These are phyloP conservation scores for Tryphoninae sp. DNA, from an alignment of 2,888 invertebrate species.

Conservation along the genomic window DNA sequence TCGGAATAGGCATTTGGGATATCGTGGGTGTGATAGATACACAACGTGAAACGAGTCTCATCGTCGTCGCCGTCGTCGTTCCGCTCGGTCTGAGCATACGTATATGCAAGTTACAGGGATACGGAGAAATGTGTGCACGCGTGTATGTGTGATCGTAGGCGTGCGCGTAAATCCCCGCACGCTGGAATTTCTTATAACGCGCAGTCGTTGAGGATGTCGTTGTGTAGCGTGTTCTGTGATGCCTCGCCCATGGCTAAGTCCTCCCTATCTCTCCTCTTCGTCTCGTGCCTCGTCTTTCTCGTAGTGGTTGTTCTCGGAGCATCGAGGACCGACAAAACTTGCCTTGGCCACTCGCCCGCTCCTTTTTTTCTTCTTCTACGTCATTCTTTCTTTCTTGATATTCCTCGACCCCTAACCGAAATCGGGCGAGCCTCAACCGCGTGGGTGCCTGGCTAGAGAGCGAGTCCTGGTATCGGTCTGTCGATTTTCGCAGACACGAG, in stretches of 20 bases:
- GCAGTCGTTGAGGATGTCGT: constrained; percentile 51
- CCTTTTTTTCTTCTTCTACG: not conserved
- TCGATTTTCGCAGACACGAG: constrained; percentile 27
- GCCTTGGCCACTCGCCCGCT: not conserved
- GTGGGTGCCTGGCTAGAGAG: constrained; percentile 55
- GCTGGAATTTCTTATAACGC: constrained; percentile 61
- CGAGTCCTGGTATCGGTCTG: constrained; percentile 42
- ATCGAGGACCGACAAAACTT: constrained; percentile 38
- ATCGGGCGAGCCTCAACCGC: constrained; percentile 46
- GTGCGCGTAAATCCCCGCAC: constrained; percentile 63
- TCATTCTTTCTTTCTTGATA: constrained; percentile 8
- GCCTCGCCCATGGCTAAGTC: constrained; percentile 61
- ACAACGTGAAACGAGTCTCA: constrained; percentile 50
- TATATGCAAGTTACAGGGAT: constrained; percentile 17
- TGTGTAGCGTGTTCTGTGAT: constrained; percentile 23
- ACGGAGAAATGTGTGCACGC: constrained; percentile 38
- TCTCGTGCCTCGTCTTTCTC: constrained; percentile 18
- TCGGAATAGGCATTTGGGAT: constrained; percentile 63
- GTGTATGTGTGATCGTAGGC: constrained; percentile 59
- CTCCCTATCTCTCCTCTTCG: not conserved
- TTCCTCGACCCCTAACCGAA: constrained; percentile 35
- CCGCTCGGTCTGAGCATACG: constrained; percentile 4
- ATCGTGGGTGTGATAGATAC: constrained; percentile 65
- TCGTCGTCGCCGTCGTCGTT: constrained; percentile 32
- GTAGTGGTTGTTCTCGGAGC: constrained; percentile 43